phyloP scores from a whole-genome alignment of 2,888 invertebrate genomes.

The Amorpha juglandis region DNA sequence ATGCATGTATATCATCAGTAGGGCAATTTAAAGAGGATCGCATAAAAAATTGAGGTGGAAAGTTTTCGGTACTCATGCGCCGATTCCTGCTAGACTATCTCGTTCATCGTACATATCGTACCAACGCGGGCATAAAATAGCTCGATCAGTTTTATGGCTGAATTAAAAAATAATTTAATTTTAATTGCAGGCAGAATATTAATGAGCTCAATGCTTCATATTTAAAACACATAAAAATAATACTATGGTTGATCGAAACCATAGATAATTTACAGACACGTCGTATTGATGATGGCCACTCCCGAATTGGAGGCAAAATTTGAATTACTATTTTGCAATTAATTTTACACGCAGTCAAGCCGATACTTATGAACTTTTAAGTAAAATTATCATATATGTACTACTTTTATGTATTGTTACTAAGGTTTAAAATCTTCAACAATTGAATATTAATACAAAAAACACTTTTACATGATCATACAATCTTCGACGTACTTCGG shows the following conservation, averaged over 20 bases:
- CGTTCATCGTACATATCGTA: no score
- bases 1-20: no score
- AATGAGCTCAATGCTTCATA: background rate
- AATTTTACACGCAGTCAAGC: background rate
- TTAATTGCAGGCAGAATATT: background rate
- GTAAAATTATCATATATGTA: background rate
- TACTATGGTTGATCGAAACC: slow-evolving; percentile 57
- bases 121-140: no score
- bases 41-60: no score
- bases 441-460: slow-evolving; percentile 30
- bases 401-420: background rate
- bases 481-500: slow-evolving; percentile 64
- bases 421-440: background rate
- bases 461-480: slow-evolving; percentile 47
- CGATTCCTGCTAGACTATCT: no score
- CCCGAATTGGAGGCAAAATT: slow-evolving; percentile 75
- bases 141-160: no score
- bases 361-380: background rate
- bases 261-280: slow-evolving; percentile 73
- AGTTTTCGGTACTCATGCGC: no score
- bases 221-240: slow-evolving; percentile 37
- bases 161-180: background rate
- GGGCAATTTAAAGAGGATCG: no score
- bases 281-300: slow-evolving; percentile 80
- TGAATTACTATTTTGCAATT: slow-evolving; percentile 43